Evolutionary conservation across 1,140 invertebrate species (phyloP).

Genomic region (Nymphalis io): DNA sequence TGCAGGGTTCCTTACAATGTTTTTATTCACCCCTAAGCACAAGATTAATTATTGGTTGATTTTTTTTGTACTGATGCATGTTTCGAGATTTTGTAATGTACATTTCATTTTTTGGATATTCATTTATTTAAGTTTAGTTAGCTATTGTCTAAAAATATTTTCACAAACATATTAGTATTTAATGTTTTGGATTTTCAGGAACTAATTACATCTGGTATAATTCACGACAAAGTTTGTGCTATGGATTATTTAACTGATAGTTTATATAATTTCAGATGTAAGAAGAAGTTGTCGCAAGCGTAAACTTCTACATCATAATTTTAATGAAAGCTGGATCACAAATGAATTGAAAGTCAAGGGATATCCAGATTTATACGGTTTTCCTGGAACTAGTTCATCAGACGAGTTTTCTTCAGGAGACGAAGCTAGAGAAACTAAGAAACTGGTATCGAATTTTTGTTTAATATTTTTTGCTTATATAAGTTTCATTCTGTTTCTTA

Average conservation of each 20-base stretch:
- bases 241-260: neutral
- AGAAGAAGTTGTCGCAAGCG: slow-evolving; percentile 76
- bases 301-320: slow-evolving; percentile 77
- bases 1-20: too few species aligned
- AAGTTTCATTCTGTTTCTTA: neutral
- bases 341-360: slow-evolving; percentile 79
- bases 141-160: too few species aligned
- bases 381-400: slow-evolving; percentile 66
- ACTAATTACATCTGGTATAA: neutral
- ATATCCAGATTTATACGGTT: slow-evolving; percentile 73
- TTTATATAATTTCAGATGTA: slow-evolving; percentile 63
- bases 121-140: too few species aligned
- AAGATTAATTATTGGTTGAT: too few species aligned
- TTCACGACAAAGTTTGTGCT: neutral
- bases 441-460: slow-evolving; percentile 47
- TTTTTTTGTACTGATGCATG: too few species aligned
- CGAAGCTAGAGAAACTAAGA: slow-evolving; percentile 60
- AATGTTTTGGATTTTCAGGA: too few species aligned
- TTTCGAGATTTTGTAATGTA: too few species aligned
- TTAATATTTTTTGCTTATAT: neutral
- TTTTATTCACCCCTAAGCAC: too few species aligned
- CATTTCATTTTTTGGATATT: too few species aligned
- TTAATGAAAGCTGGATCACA: slow-evolving; percentile 81
- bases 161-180: too few species aligned
- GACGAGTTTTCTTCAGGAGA: slow-evolving; percentile 74